Percentiles rank a stretch among this genome's conserved stretches.
phyloP scores from a whole-genome alignment of 2,113 vertebrate species.

The Thymallus thymallus region DNA sequence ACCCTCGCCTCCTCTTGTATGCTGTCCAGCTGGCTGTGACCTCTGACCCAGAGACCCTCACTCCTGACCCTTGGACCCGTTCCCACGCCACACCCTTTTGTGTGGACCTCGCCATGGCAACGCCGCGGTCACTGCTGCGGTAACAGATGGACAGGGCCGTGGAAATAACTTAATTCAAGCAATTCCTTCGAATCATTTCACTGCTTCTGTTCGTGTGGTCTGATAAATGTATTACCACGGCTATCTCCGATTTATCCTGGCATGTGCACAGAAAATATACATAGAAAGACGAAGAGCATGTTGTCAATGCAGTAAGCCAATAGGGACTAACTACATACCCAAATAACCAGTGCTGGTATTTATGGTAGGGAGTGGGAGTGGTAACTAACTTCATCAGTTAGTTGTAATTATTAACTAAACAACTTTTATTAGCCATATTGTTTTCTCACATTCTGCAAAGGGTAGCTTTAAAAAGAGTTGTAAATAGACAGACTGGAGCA shows the following conservation, averaged over 20 bases:
- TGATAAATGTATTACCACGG: conserved; percentile 72
- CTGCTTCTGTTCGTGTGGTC: conserved; percentile 49
- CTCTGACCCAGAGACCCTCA: conserved; percentile 73
- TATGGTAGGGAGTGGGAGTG: conserved; percentile 43
- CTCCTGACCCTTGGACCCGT: conserved; percentile 77
- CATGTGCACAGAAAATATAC: conserved; percentile 39
- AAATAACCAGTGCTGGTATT: conserved; percentile 34
- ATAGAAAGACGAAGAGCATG: conserved; percentile 28
- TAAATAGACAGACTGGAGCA: conserved; percentile 59
- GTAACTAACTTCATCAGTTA: conserved; percentile 31
- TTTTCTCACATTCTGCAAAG: conserved; percentile 62
- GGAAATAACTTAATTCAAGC: conserved; percentile 76
- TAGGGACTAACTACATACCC: conserved; percentile 40
- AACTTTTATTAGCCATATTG: conserved; percentile 63
- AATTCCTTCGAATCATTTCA: conserved; percentile 49
- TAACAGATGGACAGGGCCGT: conserved; percentile 79
- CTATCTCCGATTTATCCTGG: conserved; percentile 59
- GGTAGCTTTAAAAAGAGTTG: conserved; percentile 37
- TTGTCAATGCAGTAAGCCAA: conserved; percentile 25
- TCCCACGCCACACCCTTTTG: conserved; percentile 83
- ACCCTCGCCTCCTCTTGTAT: conserved; percentile 76
- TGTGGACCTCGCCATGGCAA: conserved; percentile 73
- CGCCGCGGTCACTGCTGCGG: conserved; percentile 72
- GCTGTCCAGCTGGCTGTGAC: conserved; percentile 81
- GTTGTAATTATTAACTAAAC: conserved; percentile 60